These are phyloP conservation scores for Stegophylla sp. DNA, from an alignment of 2,888 invertebrate species.

Conservation along the genomic window DNA sequence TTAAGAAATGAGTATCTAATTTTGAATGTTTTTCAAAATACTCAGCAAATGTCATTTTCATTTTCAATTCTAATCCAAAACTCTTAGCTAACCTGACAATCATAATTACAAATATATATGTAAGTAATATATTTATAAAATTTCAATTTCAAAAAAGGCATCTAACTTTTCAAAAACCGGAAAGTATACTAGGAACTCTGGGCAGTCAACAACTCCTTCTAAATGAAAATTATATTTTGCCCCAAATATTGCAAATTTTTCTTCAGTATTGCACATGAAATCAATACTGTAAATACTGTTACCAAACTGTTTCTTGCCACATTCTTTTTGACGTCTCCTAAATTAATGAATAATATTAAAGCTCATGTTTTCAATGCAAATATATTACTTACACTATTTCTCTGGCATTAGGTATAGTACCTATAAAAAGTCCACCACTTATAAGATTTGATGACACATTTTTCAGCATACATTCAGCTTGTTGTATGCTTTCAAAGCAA, in stretches of 20 bases:
- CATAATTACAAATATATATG: no score
- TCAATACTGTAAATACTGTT: constrained; percentile 81
- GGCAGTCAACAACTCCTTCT: constrained; percentile 96
- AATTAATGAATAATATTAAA: constrained; percentile 41
- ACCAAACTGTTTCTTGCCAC: constrained; percentile 72
- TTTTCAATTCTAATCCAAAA: constrained; percentile 67
- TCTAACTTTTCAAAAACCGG: constrained; percentile 73
- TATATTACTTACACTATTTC: constrained; percentile 78
- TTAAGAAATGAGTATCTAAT: constrained; percentile 70
- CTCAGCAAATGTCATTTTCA: constrained; percentile 73
- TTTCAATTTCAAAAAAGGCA: background rate
- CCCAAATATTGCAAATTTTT: constrained; percentile 84
- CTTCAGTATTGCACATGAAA: constrained; percentile 71
- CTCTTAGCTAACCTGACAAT: constrained; percentile 66
- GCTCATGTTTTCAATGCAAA: background rate
- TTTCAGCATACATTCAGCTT: constrained; percentile 89
- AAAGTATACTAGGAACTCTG: constrained; percentile 96
- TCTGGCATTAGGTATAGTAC: constrained; percentile 92
- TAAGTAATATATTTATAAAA: background rate
- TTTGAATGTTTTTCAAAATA: constrained; percentile 75
- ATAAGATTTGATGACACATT: constrained; percentile 90
- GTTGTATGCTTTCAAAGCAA: constrained; percentile 85
- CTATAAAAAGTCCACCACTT: constrained; percentile 93
- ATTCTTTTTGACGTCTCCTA: constrained; percentile 70
- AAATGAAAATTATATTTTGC: constrained; percentile 94